These are phyloP conservation scores for Eupithecia tripunctaria DNA, from an alignment of 2,888 invertebrate species.

Conservation along the genomic window DNA sequence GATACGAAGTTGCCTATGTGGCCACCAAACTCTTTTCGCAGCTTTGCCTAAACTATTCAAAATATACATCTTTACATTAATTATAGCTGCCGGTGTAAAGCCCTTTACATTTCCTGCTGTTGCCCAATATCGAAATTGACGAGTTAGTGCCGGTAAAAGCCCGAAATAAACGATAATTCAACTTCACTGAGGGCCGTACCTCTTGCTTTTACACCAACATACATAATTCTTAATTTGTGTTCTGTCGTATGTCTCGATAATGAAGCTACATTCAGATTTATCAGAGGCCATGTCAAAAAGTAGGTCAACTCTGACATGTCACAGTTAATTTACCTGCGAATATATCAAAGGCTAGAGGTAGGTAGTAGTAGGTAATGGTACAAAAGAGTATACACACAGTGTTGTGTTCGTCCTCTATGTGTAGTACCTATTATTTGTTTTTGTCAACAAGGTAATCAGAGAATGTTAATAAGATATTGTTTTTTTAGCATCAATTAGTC, in stretches of 20 bases:
- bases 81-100: too few relatives aligned
- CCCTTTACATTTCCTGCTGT: background rate
- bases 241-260: slow-evolving; percentile 25
- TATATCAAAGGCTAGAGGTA: background rate
- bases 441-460: too few relatives aligned
- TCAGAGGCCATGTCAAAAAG: slow-evolving; percentile 13
- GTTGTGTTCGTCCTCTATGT: background rate
- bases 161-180: background rate
- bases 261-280: slow-evolving; percentile 19
- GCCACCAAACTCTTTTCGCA: too few relatives aligned
- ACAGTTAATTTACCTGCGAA: slow-evolving; percentile 1
- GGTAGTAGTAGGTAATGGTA: too few relatives aligned
- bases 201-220: background rate
- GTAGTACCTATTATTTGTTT: background rate
- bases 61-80: too few relatives aligned
- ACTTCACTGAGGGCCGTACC: background rate
- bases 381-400: background rate
- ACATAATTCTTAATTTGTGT: slow-evolving; percentile 44
- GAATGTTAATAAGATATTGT: too few relatives aligned
- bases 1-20: too few relatives aligned
- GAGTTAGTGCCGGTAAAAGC: background rate
- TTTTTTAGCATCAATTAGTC: too few relatives aligned
- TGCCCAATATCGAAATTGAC: background rate
- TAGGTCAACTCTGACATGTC: slow-evolving; percentile 8
- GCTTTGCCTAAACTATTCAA: too few relatives aligned